A percentile compares a stretch with the other conserved stretches of the same genome.
These are phyloP conservation scores for Myripristis murdjan DNA, from an alignment of 2,797 vertebrate species.

Conservation along the genomic window DNA sequence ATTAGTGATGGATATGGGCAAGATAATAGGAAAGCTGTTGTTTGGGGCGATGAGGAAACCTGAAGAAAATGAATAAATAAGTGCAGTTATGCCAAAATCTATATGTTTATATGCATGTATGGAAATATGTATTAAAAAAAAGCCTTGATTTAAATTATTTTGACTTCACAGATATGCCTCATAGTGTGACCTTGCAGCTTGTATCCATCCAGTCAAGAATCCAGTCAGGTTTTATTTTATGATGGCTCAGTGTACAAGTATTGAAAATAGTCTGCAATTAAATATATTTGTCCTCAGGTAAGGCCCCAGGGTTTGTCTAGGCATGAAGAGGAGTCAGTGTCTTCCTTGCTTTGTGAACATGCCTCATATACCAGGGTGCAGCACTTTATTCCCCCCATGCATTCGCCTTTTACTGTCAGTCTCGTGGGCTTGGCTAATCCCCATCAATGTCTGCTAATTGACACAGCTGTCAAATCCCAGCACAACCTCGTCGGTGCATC, in stretches of 20 bases:
- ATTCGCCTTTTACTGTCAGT: background rate
- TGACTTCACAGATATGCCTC: background rate
- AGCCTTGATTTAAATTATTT: background rate
- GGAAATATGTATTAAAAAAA: background rate
- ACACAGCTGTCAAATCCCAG: slow-evolving; percentile 16
- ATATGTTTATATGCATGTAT: background rate
- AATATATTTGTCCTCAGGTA: slow-evolving; percentile 17
- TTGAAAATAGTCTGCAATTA: background rate
- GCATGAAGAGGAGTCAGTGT: background rate
- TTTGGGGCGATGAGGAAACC: background rate
- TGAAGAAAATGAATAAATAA: too few species aligned
- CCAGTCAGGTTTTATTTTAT: too few species aligned
- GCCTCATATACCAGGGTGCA: too few species aligned
- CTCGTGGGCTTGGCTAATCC: background rate
- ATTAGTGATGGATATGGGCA: slow-evolving; percentile 25
- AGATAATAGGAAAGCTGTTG: slow-evolving; percentile 4
- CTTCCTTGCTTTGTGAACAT: too few species aligned
- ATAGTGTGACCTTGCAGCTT: background rate
- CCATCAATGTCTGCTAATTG: slow-evolving; percentile 19
- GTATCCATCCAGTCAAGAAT: too few species aligned
- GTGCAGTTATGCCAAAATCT: too few species aligned
- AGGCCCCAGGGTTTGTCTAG: background rate
- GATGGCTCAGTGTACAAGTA: too few species aligned
- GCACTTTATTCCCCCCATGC: background rate
- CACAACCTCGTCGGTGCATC: slow-evolving; percentile 1